Evolutionary conservation across 2,888 invertebrate genomes (phyloP), one percentile per base, ranked within the genome.

Genomic region (Phortica okadai): DNA sequence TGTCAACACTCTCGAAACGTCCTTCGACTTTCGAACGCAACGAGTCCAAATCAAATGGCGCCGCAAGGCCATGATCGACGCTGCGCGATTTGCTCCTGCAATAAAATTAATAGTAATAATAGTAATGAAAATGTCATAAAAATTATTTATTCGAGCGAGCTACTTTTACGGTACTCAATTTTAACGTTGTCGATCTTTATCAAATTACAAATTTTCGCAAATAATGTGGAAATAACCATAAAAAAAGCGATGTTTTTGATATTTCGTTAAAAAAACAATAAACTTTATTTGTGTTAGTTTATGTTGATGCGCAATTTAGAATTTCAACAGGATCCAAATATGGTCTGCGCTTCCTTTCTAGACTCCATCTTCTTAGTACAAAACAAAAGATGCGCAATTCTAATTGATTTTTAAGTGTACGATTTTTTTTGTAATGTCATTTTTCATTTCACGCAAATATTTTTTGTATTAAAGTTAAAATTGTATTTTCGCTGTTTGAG

Each of bases 81-180:
- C 97, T 97, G 87, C 96, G 95, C 92, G 97, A 97, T 92, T 97
- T 97, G 92, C 96, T 97, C 96, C 97, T 97, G 94, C 82, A 94
- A 93, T 80, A 83, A 82, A 44, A 59, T 41, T 33, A 66, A 70
- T 10, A 74, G 45, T 25, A 66, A 66, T 33, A 10, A 50, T 67
- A 67, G n/a, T 62, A 62, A 62, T 21, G 21, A 62, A 62, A 62
- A 25, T 62, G 62, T 62, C 7, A 25, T 62, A 62, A 62, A 16
- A 50, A 50, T 50, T 50, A 50, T 8, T 50, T 50, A 50, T 50
- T 50, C 6, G 50, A 50, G 50, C 14, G 6, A 62, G 16, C 10
- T 62, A 62, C 21, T 33, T 42, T 41, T 66, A 66, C 41, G 50
- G 50, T 8, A 11, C 50, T 8, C 50, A 50, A 50, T 50, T 50